Evolutionary conservation across 1,140 invertebrate genomes (phyloP), one percentile per base, ranked within the genome.

Genomic region (Zeugodacus cucurbitae): DNA sequence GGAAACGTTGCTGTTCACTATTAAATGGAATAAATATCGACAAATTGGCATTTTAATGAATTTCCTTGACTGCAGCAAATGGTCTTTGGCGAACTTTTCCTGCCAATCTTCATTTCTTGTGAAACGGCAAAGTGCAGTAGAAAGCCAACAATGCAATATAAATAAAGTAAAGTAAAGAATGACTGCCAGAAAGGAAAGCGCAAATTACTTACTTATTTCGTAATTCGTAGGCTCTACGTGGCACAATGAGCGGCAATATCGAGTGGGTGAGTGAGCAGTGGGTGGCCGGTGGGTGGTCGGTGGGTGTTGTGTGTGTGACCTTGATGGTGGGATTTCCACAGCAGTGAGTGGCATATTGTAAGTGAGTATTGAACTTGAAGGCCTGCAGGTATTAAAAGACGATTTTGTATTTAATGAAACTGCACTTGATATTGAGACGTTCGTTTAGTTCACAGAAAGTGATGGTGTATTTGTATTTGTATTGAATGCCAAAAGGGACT

Each of bases 41-140:
- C 74, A 82, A 82, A 82, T 82, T 82, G 74, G 74, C 74, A 82
- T 82, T 82, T 82, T 82, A 82, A 82, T 82, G 74, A 82, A 82
- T 82, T 82, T 82, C 41, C 74, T 82, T 82, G 74, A 82, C 37
- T 29, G 74, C 74, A 82, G 74, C 74, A 37, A 48, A 48, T 82
- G 41, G 74, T 34, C 74, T 82, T 48, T 82, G 26, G 74, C 7
- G 74, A 44, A 48, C 74, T 82, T 82, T 82, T 82, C 41, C 41
- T 82, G 74, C 74, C 74, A 82, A 82, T 82, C 74, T 82, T 82
- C 74, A 82, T 54, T 82, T 82, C 74, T 70, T 26, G 11, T 54
- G 74, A 82, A 82, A 48, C 29, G 74, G 74, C 74, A 82, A 48
- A 54, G 74, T 82, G 74, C 74, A 82, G 22, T 8, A 48, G 8